Percentiles rank a stretch among this genome's conserved stretches.
These are phyloP conservation scores for Montipora foliosa DNA, from an alignment of 64 coral and sea anemone species.

Conservation along the genomic window DNA sequence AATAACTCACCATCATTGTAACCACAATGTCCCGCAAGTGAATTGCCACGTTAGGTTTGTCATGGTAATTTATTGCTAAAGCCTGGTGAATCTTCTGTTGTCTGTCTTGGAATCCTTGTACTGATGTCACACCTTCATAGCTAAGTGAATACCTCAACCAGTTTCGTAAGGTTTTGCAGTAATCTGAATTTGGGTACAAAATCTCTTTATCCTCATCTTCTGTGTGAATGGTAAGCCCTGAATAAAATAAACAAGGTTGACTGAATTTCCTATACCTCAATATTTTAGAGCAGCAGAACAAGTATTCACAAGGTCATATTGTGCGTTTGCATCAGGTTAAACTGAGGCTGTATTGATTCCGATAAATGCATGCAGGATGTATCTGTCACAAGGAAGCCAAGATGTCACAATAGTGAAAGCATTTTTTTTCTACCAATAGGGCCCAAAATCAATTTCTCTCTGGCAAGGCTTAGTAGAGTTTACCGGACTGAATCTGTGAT, in stretches of 20 bases:
- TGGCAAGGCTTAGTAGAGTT: too few relatives aligned
- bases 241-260: neutral
- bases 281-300: too few relatives aligned
- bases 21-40: constrained; percentile 21
- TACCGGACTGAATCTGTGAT: too few relatives aligned
- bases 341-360: too few relatives aligned
- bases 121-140: neutral
- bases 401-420: too few relatives aligned
- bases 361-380: too few relatives aligned
- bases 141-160: neutral
- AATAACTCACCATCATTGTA: constrained; percentile 19
- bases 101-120: constrained; percentile 14
- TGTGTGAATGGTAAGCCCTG: constrained; percentile 56
- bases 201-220: constrained; percentile 43
- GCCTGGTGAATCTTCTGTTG: neutral
- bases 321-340: too few relatives aligned
- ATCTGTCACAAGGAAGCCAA: too few relatives aligned
- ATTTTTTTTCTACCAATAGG: too few relatives aligned
- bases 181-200: constrained; percentile 55
- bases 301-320: too few relatives aligned
- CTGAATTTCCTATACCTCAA: too few relatives aligned
- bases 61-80: neutral
- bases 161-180: constrained; percentile 28
- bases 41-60: neutral
- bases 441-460: too few relatives aligned